A percentile compares a stretch with the other conserved stretches of the same genome.
These are phyloP conservation scores for Pantelozetes paolii DNA, from an alignment of 2,888 invertebrate genomes.

Conservation along the genomic window DNA sequence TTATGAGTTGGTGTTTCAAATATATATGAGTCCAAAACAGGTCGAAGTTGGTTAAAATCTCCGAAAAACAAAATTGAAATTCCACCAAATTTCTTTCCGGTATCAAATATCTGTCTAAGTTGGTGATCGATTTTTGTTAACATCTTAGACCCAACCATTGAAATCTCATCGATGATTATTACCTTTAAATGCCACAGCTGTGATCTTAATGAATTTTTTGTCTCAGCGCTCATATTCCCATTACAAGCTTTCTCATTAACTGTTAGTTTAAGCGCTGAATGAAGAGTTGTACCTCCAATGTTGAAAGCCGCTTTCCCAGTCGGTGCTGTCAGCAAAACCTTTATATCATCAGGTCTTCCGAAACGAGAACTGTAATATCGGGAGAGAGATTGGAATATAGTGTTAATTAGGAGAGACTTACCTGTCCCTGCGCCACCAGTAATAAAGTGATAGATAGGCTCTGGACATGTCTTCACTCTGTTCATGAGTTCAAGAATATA, in stretches of 20 bases:
- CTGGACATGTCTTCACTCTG: background rate
- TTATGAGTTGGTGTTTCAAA: background rate
- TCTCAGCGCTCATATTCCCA: background rate
- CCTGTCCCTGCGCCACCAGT: slow-evolving; percentile 48
- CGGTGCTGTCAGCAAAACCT: slow-evolving; percentile 45
- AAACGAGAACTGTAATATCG: background rate
- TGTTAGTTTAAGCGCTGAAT: slow-evolving; percentile 47
- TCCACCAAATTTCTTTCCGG: slow-evolving; percentile 50
- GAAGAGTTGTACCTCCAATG: slow-evolving; percentile 49
- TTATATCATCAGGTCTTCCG: background rate
- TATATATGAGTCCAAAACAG: slow-evolving; percentile 22
- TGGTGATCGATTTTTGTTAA: slow-evolving; percentile 49
- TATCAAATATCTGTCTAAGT: slow-evolving; percentile 50
- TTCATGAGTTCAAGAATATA: background rate
- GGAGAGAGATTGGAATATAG: slow-evolving; percentile 44
- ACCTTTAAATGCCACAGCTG: slow-evolving; percentile 42
- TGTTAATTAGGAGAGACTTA: slow-evolving; percentile 45
- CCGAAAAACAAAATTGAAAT: slow-evolving; percentile 51
- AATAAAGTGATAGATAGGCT: slow-evolving; percentile 42
- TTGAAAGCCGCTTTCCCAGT: slow-evolving; percentile 49
- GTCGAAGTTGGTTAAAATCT: slow-evolving; percentile 46
- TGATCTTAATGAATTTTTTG: slow-evolving; percentile 40
- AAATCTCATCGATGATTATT: slow-evolving; percentile 48
- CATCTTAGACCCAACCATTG: slow-evolving; percentile 47
- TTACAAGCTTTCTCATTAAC: background rate